Percentiles rank a stretch among this genome's conserved stretches.
These are phyloP conservation scores for Euzetes globulus DNA, from an alignment of 2,888 invertebrate species.

Conservation along the genomic window DNA sequence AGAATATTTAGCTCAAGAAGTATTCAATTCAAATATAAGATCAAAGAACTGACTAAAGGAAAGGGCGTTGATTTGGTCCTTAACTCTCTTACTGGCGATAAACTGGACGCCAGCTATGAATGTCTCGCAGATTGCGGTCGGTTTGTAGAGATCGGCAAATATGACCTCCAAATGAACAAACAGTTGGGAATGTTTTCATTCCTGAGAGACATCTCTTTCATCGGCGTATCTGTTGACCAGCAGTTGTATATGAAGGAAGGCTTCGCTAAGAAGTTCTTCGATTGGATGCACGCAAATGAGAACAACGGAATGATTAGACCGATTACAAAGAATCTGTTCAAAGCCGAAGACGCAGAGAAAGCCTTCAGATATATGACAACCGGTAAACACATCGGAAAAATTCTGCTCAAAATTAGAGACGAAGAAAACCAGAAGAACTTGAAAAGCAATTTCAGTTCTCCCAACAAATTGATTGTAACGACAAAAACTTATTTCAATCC, in stretches of 20 bases:
- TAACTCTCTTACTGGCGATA: conserved; percentile 92
- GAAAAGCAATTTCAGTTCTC: not conserved
- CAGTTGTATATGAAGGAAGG: not conserved
- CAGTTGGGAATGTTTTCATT: conserved; percentile 50
- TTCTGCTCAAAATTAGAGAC: conserved; percentile 62
- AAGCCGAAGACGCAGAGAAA: conserved; percentile 77
- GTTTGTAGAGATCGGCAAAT: conserved; percentile 96
- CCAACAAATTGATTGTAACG: conserved; percentile 54
- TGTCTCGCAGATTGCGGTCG: conserved; percentile 86
- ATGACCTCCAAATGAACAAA: conserved; percentile 83
- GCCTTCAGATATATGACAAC: conserved; percentile 94
- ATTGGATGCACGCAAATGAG: not conserved
- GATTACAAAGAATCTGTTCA: conserved; percentile 54
- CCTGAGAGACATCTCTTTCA: conserved; percentile 52
- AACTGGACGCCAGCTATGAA: conserved; percentile 82
- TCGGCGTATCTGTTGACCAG: conserved; percentile 69
- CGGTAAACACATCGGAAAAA: conserved; percentile 96
- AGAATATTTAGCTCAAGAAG: conserved; percentile 88
- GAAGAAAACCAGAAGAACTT: conserved; percentile 40
- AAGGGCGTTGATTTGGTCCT: conserved; percentile 83
- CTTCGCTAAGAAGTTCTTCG: not conserved
- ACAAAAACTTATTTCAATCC: conserved; percentile 68
- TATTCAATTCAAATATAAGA: conserved; percentile 78
- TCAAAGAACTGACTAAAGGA: conserved; percentile 74
- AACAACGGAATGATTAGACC: not conserved